A percentile compares a stretch with the other conserved stretches of the same genome.
These are phyloP conservation scores for Drosophila repletoides DNA, from an alignment of 1,140 invertebrate genomes.

Conservation along the genomic window DNA sequence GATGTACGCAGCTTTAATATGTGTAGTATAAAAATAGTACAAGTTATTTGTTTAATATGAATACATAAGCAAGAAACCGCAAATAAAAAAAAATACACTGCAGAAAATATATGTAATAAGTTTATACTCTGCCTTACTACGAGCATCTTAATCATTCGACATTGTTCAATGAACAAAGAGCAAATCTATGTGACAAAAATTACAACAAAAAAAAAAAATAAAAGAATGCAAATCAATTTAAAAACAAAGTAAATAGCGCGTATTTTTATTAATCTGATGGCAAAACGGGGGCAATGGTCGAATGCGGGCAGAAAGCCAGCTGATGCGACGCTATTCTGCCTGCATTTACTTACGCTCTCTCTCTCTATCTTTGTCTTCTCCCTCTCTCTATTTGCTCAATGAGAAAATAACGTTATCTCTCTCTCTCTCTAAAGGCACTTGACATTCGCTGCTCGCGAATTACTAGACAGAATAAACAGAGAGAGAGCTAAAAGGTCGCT, in stretches of 20 bases:
- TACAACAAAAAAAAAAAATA: conserved; percentile 20
- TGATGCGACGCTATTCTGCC: conserved; percentile 32
- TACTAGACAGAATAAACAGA: background rate
- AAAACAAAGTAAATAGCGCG: conserved; percentile 45
- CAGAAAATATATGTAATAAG: background rate
- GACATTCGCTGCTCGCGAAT: conserved; percentile 44
- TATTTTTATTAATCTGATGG: conserved; percentile 12
- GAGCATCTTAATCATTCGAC: conserved; percentile 19
- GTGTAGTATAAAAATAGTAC: too few relatives aligned
- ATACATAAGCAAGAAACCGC: background rate
- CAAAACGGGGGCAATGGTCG: conserved; percentile 59
- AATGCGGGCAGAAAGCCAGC: conserved; percentile 43
- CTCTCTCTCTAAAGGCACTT: conserved; percentile 44
- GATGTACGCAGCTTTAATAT: conserved; percentile 12
- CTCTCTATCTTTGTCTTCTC: background rate
- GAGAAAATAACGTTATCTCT: too few relatives aligned
- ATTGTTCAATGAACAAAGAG: conserved; percentile 51
- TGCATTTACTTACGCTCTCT: conserved; percentile 20
- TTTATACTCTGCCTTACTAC: background rate
- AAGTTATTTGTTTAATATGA: background rate
- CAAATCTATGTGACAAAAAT: conserved; percentile 28
- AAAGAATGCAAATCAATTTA: conserved; percentile 35
- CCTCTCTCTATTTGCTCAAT: background rate
- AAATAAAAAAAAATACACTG: background rate
- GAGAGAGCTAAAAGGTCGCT: background rate